Evolutionary conservation across 1,140 invertebrate genomes (phyloP).

Genomic region (Lerema accius): DNA sequence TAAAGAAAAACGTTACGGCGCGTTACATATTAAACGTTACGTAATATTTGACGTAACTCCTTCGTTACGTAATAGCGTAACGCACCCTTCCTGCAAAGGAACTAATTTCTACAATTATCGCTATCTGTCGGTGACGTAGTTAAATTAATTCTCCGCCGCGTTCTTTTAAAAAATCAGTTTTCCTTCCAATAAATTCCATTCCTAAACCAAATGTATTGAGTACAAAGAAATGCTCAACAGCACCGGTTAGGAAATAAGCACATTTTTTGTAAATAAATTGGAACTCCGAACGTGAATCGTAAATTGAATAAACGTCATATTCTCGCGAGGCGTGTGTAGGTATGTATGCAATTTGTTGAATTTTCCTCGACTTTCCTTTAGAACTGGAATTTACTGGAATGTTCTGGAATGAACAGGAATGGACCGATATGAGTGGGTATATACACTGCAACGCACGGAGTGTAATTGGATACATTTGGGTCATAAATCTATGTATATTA

Average conservation of each 20-base stretch:
- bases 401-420: slow-evolving; percentile 9
- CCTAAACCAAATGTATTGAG: background rate
- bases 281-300: slow-evolving; percentile 29
- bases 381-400: slow-evolving; percentile 41
- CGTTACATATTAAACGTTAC: too few species aligned
- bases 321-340: slow-evolving; percentile 32
- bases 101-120: too few species aligned
- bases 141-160: too few species aligned
- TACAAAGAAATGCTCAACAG: background rate
- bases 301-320: slow-evolving; percentile 53
- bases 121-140: too few species aligned
- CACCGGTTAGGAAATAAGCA: background rate
- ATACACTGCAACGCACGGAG: too few species aligned
- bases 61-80: too few species aligned
- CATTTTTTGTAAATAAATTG: slow-evolving; percentile 25
- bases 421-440: background rate
- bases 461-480: too few species aligned
- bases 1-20: too few species aligned
- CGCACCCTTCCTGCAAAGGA: too few species aligned
- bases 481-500: too few species aligned
- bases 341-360: slow-evolving; percentile 45
- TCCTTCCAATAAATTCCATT: background rate
- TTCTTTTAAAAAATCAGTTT: background rate
- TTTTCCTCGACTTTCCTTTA: slow-evolving; percentile 42
- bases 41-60: too few species aligned